A percentile compares a stretch with the other conserved stretches of the same genome.
These are phyloP conservation scores for Myotis lucifugus DNA, from an alignment of 2,113 vertebrate genomes.

Conservation along the genomic window DNA sequence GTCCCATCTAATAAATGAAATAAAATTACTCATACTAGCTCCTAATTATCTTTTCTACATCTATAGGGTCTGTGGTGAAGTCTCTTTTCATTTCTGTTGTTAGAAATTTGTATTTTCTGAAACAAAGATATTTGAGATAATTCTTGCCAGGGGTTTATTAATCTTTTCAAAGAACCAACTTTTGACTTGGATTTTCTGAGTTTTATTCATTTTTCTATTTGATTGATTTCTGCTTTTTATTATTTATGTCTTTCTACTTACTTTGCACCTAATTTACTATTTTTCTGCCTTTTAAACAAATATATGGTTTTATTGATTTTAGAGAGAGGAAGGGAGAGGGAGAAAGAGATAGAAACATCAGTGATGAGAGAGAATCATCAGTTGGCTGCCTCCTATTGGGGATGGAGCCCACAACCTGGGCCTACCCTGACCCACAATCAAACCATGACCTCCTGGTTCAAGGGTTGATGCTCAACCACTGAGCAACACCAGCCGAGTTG, in stretches of 20 bases:
- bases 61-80: background rate
- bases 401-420: no score
- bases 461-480: no score
- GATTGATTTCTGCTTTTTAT: background rate
- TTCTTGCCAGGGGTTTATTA: background rate
- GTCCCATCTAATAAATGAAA: slow-evolving; percentile 29
- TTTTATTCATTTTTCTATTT: slow-evolving; percentile 44
- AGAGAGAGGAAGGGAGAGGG: no score
- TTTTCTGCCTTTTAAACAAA: background rate
- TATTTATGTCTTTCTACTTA: background rate
- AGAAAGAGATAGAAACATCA: no score
- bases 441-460: no score
- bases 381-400: no score
- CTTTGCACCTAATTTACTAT: background rate
- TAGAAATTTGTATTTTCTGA: background rate
- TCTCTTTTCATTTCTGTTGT: background rate
- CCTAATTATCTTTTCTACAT: background rate
- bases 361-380: no score
- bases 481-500: background rate
- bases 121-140: background rate
- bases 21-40: background rate
- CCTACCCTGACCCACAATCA: no score
- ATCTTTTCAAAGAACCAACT: background rate
- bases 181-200: background rate
- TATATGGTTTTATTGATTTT: no score